A percentile compares a stretch with the other conserved stretches of the same genome.
Evolutionary conservation across 2,888 invertebrate species (phyloP).

Genomic region (Sicus ferrugineus): DNA sequence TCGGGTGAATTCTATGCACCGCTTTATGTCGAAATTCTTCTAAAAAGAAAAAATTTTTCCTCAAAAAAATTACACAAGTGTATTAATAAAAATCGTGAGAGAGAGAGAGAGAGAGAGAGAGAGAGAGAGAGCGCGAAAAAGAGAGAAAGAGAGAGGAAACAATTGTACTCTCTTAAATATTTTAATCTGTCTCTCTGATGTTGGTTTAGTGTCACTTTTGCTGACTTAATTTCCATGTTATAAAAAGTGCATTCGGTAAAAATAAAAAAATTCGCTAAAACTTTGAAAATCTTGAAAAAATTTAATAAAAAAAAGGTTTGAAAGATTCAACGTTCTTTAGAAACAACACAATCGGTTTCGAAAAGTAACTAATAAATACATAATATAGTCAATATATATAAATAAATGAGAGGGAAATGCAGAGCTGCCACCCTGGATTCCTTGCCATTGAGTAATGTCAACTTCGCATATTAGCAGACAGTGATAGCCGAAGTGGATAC

Average conservation of each 20-base stretch:
- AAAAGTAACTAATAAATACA: neutral
- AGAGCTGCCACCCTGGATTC: neutral
- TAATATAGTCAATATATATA: neutral
- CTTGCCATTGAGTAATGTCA: too few species aligned
- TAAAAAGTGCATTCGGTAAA: neutral
- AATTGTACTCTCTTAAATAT: neutral
- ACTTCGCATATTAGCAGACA: too few species aligned
- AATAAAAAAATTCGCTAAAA: too few species aligned
- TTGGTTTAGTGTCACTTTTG: neutral
- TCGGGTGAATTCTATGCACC: neutral
- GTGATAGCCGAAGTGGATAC: too few species aligned
- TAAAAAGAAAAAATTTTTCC: conserved; percentile 24
- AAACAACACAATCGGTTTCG: neutral
- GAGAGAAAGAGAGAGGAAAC: conserved; percentile 18
- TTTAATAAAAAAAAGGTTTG: neutral
- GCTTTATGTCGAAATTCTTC: conserved; percentile 22
- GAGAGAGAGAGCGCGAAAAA: neutral
- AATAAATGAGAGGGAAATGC: neutral
- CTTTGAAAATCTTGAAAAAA: too few species aligned
- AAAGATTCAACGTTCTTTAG: neutral
- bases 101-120: neutral
- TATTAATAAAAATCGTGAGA: neutral
- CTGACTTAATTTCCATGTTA: neutral
- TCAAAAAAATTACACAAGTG: conserved; percentile 10
- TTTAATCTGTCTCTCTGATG: neutral